Conservation (phyloP, 2,113 vertebrate species). For the Anarrhichthys ocellatus region DNA sequence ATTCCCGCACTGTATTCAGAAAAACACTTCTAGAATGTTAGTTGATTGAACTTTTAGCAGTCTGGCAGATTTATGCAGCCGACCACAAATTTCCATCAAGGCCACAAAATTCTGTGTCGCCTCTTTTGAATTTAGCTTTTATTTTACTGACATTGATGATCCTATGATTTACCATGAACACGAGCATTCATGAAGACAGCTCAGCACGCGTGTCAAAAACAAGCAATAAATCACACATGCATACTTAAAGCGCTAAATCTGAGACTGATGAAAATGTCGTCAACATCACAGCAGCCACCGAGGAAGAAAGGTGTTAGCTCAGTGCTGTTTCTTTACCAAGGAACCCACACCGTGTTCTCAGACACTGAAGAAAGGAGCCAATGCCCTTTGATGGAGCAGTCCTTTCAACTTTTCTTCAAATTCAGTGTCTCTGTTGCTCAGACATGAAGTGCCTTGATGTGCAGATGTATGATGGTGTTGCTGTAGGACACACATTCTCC, state of each 20-base stretch:
- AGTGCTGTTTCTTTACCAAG: slow-evolving; percentile 5
- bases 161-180: neutral
- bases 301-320: slow-evolving; percentile 13
- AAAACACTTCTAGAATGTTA: neutral
- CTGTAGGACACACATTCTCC: slow-evolving; percentile 26
- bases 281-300: slow-evolving; percentile 11
- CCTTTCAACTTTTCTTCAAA: slow-evolving; percentile 29
- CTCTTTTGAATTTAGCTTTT: slow-evolving; percentile 24
- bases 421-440: slow-evolving; percentile 10
- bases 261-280: slow-evolving; percentile 17
- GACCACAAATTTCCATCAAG: slow-evolving; percentile 1
- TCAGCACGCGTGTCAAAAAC: slow-evolving; percentile 15
- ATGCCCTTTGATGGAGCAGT: neutral
- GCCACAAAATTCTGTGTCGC: neutral
- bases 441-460: slow-evolving; percentile 32
- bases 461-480: slow-evolving; percentile 5
- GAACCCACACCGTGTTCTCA: neutral
- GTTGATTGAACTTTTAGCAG: neutral
- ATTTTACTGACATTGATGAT: neutral
- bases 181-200: neutral
- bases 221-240: neutral
- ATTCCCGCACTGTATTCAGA: too few species aligned
- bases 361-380: neutral
- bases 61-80: neutral
- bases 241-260: neutral